Evolutionary conservation across 2,113 vertebrate species (phyloP).

Genomic region (Gallinago undulata): DNA sequence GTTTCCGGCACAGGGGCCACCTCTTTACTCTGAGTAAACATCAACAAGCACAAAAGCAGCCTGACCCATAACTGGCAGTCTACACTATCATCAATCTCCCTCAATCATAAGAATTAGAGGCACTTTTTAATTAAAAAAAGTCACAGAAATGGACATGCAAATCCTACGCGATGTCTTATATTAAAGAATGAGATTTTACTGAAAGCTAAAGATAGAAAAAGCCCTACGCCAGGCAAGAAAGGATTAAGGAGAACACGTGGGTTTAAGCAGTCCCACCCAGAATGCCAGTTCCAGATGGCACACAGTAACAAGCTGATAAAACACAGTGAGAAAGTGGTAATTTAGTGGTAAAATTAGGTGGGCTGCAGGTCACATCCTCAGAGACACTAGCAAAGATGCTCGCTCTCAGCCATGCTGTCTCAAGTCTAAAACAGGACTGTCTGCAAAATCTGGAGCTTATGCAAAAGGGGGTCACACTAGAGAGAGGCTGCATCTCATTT

Average conservation of each 20-base stretch:
- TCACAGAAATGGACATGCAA: neutral
- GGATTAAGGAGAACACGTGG: neutral
- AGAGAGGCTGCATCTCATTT: neutral
- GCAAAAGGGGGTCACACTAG: neutral
- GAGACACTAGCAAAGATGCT: neutral
- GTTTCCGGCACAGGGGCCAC: neutral
- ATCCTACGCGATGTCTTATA: neutral
- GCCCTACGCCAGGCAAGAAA: neutral
- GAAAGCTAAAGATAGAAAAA: neutral
- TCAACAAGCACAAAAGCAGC: neutral
- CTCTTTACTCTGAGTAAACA: neutral
- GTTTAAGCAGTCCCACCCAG: neutral
- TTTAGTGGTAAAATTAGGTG: neutral
- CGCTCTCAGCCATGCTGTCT: neutral
- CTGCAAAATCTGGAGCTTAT: neutral
- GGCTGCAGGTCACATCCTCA: neutral
- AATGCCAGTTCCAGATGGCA: neutral
- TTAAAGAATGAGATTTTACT: neutral
- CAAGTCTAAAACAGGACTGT: neutral
- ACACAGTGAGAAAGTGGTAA: neutral
- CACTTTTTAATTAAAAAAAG: neutral
- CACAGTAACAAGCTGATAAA: neutral
- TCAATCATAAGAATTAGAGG: neutral
- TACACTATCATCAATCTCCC: neutral
- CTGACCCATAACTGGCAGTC: neutral